These are phyloP conservation scores for Takifugu ocellatus DNA, from an alignment of 2,797 vertebrate species.

Conservation along the genomic window DNA sequence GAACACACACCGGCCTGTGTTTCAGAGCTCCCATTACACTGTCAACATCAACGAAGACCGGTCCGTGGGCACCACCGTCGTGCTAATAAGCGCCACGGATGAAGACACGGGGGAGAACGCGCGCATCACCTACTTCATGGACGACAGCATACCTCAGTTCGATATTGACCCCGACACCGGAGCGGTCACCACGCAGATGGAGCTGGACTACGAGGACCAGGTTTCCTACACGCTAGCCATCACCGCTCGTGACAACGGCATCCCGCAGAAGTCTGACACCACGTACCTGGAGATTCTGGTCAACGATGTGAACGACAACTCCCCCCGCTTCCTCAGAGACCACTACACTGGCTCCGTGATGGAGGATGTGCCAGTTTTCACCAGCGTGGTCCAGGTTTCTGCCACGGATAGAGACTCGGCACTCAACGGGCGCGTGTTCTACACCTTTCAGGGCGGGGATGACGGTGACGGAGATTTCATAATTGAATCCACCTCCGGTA, in stretches of 20 bases:
- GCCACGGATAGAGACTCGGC: constrained; percentile 91
- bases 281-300: constrained; percentile 96
- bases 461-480: constrained; percentile 95
- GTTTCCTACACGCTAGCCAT: constrained; percentile 95
- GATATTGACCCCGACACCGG: constrained; percentile 85
- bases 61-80: constrained; percentile 85
- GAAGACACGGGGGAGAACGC: constrained; percentile 95
- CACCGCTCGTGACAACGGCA: constrained; percentile 92
- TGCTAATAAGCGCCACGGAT: constrained; percentile 91
- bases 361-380: constrained; percentile 91
- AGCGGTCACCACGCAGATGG: constrained; percentile 89
- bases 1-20: constrained; percentile 94
- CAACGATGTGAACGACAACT: constrained; percentile 93
- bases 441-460: constrained; percentile 92
- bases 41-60: constrained; percentile 90
- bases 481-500: constrained; percentile 93
- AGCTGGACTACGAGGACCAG: constrained; percentile 95
- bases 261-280: constrained; percentile 96
- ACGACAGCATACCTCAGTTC: constrained; percentile 97
- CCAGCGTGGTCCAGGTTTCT: constrained; percentile 91
- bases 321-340: constrained; percentile 87
- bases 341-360: constrained; percentile 87
- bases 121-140: constrained; percentile 93
- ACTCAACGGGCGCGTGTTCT: constrained; percentile 90
- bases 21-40: constrained; percentile 97